Base-by-base conservation (phyloP, 2,797 vertebrate species). In the Mastacembelus armatus region DNA sequence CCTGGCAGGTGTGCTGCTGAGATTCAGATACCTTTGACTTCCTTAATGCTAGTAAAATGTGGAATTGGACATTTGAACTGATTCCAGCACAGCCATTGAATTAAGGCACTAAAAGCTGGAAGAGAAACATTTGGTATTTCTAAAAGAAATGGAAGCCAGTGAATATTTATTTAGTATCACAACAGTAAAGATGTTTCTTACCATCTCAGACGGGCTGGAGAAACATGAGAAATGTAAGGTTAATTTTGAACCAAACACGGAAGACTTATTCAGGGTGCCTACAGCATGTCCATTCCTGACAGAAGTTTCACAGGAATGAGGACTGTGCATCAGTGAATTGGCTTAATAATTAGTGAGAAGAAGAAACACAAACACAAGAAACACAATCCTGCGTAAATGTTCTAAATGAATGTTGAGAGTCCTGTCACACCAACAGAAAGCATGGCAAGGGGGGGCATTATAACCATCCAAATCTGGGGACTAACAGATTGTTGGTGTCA, bases 401-500 rank as follows among this genome's bases (percentile, higher is more conserved):
- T 19, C 47, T 21, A 57, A 47, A 75, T 45, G 43, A 66, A 66
- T 26, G 11, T 54, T 58, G 60, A 62, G 35, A 56, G 44, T 59
- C 33, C 51, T 44, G 63, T 67, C 32, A 50, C 71, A 51, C 33
- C 56, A 51, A 66, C 60, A 66, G 48, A 24, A 33, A 69, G 29
- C 52, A 36, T 32, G 35, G 62, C 10, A 57, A 43, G 56, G 39
- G 19, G 42, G 45, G 66, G 66, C 56, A 57, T 65, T 66, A 29
- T 63, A 81, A 70, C 44, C 70, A 54, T 80, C 57, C 44, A 67
- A 54, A 69, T 66, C 42, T 74, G 44, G 2, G 35, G 42, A 27
- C 58, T 52, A 68, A 78, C 48, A 48, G 49, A 71, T 62, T 44
- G 71, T 48, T 15, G 52, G 27, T 65, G 57, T 80, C 68, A 64